These are phyloP conservation scores for Hemiscyllium ocellatum DNA, from an alignment of 2,113 vertebrate species.

Conservation along the genomic window DNA sequence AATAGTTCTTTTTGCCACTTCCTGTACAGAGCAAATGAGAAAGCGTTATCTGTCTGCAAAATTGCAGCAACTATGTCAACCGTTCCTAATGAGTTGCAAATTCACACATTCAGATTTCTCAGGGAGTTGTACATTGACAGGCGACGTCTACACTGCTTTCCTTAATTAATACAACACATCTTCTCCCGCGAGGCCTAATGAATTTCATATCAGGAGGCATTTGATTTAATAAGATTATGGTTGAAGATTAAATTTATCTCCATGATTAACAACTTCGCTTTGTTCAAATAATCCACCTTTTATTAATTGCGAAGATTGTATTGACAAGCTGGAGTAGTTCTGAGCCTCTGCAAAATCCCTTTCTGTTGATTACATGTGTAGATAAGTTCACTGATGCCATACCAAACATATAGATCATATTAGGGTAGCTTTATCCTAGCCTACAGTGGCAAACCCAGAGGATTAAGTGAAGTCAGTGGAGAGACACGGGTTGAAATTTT, in stretches of 20 bases:
- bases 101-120: constrained; percentile 2
- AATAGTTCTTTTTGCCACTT: not conserved
- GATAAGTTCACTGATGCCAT: not conserved
- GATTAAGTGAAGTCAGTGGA: not conserved
- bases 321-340: not conserved
- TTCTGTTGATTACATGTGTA: constrained; percentile 6
- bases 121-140: not conserved
- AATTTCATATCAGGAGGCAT: not conserved
- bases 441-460: not conserved
- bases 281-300: constrained; percentile 21
- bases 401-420: not conserved
- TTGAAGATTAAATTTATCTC: not conserved
- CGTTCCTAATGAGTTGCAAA: not conserved
- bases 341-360: not conserved
- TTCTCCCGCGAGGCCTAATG: not conserved
- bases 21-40: not conserved
- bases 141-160: not conserved
- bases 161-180: not conserved
- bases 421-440: not conserved
- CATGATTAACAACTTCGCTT: not conserved
- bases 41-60: not conserved
- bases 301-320: not conserved
- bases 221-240: constrained; percentile 12
- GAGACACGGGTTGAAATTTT: too few relatives aligned
- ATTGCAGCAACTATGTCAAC: not conserved